Percentiles rank a stretch among this genome's conserved stretches.
Conservation (phyloP, 2,888 invertebrate species). For the Abrostola triplasia region DNA sequence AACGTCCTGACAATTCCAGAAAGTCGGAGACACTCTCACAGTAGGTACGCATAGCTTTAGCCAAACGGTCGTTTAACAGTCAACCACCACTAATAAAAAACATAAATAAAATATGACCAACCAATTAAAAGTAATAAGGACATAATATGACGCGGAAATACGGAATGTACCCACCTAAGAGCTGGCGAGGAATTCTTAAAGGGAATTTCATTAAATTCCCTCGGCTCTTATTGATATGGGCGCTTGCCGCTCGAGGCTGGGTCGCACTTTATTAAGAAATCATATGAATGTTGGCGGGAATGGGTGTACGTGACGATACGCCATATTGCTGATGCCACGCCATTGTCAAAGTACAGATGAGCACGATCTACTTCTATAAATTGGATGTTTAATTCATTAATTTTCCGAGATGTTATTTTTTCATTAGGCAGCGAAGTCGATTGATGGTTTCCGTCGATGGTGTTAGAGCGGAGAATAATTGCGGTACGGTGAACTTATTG, state of each 20-base stretch:
- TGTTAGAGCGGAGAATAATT: conserved; percentile 37
- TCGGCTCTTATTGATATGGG: conserved; percentile 85
- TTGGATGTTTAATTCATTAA: conserved; percentile 48
- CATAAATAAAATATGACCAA: conserved; percentile 41
- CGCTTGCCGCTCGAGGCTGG: conserved; percentile 75
- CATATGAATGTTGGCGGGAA: conserved; percentile 82
- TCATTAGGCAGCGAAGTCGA: conserved; percentile 39
- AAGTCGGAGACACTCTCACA: not conserved
- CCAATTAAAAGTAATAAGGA: conserved; percentile 67
- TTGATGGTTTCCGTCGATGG: conserved; percentile 33
- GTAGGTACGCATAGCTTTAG: no score
- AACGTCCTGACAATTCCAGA: not conserved
- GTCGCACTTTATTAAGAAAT: conserved; percentile 86
- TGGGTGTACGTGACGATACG: conserved; percentile 83
- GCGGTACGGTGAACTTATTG: conserved; percentile 22
- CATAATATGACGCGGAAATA: conserved; percentile 60
- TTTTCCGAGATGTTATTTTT: conserved; percentile 51
- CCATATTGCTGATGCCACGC: conserved; percentile 70
- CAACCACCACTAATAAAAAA: not conserved
- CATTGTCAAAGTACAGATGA: conserved; percentile 51
- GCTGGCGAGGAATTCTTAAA: conserved; percentile 71
- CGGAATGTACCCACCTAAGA: conserved; percentile 71
- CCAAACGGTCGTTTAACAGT: not conserved
- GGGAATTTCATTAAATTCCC: conserved; percentile 80
- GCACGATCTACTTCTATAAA: conserved; percentile 42